Percentiles rank a stretch among this genome's conserved stretches.
Conservation (phyloP, 2,113 vertebrate species). For the Antigone vipio region DNA sequence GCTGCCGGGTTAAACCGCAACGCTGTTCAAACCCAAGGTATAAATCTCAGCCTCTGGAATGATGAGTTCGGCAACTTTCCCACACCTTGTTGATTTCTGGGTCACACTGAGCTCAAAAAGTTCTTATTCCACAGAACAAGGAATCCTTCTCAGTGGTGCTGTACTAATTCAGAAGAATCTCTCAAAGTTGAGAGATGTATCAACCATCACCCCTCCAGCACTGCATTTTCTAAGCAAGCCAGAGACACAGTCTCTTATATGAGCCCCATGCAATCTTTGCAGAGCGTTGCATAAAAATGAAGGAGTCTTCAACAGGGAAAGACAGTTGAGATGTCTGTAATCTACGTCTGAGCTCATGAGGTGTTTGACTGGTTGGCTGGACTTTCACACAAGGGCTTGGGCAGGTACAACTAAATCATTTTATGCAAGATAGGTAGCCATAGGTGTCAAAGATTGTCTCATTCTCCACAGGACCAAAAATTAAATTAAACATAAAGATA, state of each 20-base stretch:
- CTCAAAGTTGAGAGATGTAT: neutral
- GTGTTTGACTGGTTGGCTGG: neutral
- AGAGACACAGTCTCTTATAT: no score
- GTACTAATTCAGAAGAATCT: neutral
- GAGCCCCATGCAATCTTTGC: neutral
- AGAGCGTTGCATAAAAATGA: fast-evolving
- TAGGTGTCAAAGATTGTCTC: neutral
- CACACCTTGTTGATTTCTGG: conserved; percentile 20
- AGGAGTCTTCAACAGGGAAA: neutral
- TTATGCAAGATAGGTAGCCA: neutral
- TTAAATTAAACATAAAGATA: neutral
- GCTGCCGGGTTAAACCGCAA: no score
- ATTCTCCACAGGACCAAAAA: neutral
- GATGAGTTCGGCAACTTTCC: neutral
- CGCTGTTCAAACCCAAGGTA: neutral
- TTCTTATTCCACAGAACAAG: neutral
- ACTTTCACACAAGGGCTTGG: neutral
- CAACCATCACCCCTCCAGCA: neutral
- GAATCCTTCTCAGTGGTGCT: neutral
- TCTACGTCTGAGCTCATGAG: neutral
- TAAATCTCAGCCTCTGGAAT: neutral
- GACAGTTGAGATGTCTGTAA: neutral
- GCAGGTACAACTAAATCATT: neutral
- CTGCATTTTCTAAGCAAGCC: neutral
- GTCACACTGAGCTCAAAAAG: conserved; percentile 1